Evolutionary conservation across 2,888 invertebrate genomes (phyloP).

Genomic region (Adelognathus sp.): DNA sequence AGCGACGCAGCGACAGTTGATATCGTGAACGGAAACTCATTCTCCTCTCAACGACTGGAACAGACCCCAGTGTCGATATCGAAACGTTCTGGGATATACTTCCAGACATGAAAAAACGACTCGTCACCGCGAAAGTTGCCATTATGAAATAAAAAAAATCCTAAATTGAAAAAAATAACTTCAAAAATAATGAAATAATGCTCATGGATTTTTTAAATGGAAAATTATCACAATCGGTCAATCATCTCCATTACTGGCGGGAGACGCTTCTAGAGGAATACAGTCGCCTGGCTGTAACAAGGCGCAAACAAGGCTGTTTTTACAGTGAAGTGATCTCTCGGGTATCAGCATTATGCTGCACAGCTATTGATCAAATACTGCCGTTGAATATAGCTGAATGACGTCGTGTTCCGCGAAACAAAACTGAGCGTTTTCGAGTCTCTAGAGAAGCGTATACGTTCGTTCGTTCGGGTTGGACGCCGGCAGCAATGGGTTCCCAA

Average conservation of each 20-base stretch:
- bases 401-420: background rate
- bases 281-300: too few relatives aligned
- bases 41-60: background rate
- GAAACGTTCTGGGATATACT: constrained; percentile 30
- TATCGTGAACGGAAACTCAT: constrained; percentile 48
- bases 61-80: constrained; percentile 29
- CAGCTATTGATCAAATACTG: background rate
- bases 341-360: background rate
- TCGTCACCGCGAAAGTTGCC: too few relatives aligned
- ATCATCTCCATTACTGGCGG: too few relatives aligned
- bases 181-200: too few relatives aligned
- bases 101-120: constrained; percentile 4
- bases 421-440: background rate
- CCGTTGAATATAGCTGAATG: background rate
- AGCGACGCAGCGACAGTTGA: constrained; percentile 35
- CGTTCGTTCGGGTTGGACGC: background rate
- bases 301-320: too few relatives aligned
- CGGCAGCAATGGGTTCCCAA: background rate
- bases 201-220: too few relatives aligned
- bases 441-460: constrained; percentile 1
- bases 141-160: too few relatives aligned
- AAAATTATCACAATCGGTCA: too few relatives aligned
- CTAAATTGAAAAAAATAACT: too few relatives aligned
- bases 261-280: too few relatives aligned
- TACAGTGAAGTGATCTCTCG: background rate